These are phyloP conservation scores for Papilio aristodemus DNA, from an alignment of 1,140 invertebrate species.

Conservation along the genomic window DNA sequence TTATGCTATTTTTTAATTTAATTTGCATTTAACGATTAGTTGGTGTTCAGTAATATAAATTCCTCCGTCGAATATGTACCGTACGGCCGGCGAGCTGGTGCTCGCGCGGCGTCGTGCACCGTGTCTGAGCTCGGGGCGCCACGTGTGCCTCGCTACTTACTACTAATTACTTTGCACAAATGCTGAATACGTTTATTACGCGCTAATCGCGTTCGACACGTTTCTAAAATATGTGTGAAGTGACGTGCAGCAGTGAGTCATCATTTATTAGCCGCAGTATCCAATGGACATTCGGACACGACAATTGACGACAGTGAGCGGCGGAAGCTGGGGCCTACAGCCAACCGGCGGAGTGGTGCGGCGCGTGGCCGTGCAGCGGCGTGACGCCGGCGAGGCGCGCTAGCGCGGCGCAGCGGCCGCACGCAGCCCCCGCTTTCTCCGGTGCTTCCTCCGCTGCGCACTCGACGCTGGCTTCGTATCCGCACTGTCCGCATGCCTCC, in stretches of 20 bases:
- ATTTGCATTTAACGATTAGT: slow-evolving; percentile 66
- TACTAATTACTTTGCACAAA: not conserved
- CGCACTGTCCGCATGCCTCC: slow-evolving; percentile 54
- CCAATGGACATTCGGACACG: too few species aligned
- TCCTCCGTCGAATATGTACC: too few species aligned
- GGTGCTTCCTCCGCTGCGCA: slow-evolving; percentile 35
- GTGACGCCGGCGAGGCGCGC: slow-evolving; percentile 69
- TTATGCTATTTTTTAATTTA: slow-evolving; percentile 46
- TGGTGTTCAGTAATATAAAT: slow-evolving; percentile 66
- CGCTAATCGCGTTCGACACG: not conserved
- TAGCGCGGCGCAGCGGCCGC: slow-evolving; percentile 63
- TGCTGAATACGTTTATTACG: not conserved
- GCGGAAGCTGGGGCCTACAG: slow-evolving; percentile 47
- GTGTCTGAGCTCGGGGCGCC: not conserved
- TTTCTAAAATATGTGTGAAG: not conserved
- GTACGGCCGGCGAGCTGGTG: not conserved
- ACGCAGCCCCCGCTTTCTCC: too few species aligned
- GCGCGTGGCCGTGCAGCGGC: slow-evolving; percentile 71
- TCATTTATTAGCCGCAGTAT: too few species aligned
- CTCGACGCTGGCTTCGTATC: slow-evolving; percentile 41
- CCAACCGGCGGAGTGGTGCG: slow-evolving; percentile 74
- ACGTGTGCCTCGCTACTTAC: not conserved
- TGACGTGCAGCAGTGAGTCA: not conserved
- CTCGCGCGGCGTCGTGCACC: not conserved
- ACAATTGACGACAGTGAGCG: too few species aligned